These are phyloP conservation scores for Acanthosepion lycidas DNA, from an alignment of 2,888 invertebrate genomes.

Conservation along the genomic window DNA sequence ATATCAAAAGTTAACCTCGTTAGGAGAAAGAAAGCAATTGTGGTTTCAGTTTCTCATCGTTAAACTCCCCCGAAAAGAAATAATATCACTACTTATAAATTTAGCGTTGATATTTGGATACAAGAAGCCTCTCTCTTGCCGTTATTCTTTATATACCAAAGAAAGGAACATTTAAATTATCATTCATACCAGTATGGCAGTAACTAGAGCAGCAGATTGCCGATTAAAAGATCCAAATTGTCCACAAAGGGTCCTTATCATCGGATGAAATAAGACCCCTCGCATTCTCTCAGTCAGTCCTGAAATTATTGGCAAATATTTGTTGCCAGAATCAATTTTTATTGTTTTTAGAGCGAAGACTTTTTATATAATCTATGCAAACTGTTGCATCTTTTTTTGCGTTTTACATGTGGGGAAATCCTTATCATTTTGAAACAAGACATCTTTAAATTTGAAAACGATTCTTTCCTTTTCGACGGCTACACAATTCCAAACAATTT, in stretches of 20 bases:
- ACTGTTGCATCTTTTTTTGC: neutral
- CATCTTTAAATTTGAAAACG: neutral
- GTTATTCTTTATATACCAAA: neutral
- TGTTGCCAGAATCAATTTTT: too few relatives aligned
- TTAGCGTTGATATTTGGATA: neutral
- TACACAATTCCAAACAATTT: neutral
- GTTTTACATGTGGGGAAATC: neutral
- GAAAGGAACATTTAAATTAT: neutral
- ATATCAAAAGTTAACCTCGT: neutral
- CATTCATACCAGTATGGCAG: neutral
- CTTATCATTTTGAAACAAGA: neutral
- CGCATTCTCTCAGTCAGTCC: too few relatives aligned
- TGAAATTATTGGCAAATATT: too few relatives aligned
- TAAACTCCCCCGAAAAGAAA: neutral
- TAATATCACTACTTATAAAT: neutral
- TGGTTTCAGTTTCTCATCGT: neutral
- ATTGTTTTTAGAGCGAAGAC: neutral
- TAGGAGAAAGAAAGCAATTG: neutral
- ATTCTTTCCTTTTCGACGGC: neutral
- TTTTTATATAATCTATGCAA: neutral
- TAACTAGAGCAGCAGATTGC: neutral
- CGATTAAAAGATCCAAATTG: too few relatives aligned
- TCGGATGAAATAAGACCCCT: too few relatives aligned
- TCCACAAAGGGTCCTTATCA: too few relatives aligned
- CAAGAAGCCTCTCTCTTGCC: neutral